phyloP scores from a whole-genome alignment of 2,113 vertebrate genomes.

The Sphaerodactylus townsendi region DNA sequence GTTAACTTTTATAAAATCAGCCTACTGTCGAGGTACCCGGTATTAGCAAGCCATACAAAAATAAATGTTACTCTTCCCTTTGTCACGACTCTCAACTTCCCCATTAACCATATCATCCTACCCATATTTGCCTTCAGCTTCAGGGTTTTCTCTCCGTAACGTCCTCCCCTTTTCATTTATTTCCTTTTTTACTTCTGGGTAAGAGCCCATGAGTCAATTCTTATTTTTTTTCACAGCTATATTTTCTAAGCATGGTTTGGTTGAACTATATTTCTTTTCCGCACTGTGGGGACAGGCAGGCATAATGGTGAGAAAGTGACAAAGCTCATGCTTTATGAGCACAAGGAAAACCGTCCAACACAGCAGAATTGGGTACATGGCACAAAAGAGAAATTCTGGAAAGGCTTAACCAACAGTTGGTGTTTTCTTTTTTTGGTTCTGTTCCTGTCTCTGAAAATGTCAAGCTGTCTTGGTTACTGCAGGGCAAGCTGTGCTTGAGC shows the following conservation, averaged over 20 bases:
- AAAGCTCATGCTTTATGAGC: background rate
- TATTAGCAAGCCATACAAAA: no score
- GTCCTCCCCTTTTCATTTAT: background rate
- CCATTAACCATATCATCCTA: no score
- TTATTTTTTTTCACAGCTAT: background rate
- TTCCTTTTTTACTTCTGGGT: background rate
- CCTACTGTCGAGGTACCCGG: no score
- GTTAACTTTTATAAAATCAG: no score
- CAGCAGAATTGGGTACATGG: background rate
- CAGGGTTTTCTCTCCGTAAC: no score
- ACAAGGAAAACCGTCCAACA: background rate
- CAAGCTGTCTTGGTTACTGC: constrained; percentile 17
- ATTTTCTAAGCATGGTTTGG: background rate
- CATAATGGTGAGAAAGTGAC: background rate
- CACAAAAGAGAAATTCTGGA: background rate
- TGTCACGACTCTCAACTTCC: no score
- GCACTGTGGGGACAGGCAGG: background rate
- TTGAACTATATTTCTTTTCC: background rate
- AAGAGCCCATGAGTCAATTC: background rate
- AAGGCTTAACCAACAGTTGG: constrained; percentile 14
- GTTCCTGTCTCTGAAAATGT: background rate
- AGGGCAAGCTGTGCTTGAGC: background rate
- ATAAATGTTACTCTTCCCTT: no score
- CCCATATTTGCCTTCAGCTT: no score
- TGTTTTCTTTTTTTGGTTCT: constrained; percentile 18